These are phyloP conservation scores for Micrasema longulum DNA, from an alignment of 1,140 invertebrate genomes.

Conservation along the genomic window DNA sequence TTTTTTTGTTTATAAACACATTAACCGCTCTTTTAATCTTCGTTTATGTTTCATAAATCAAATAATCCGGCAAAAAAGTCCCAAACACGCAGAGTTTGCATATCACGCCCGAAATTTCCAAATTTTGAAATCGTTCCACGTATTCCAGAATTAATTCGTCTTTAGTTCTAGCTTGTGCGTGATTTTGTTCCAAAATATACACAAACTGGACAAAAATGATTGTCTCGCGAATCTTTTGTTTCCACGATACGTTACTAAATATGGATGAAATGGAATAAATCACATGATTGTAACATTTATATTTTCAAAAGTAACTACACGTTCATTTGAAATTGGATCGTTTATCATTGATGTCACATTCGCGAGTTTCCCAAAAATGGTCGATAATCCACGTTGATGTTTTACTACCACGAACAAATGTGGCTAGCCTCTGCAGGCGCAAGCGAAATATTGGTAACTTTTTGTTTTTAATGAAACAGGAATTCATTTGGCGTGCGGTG, in stretches of 20 bases:
- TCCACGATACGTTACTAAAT: conserved; percentile 14
- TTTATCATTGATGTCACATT: conserved; percentile 46
- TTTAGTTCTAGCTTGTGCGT: conserved; percentile 35
- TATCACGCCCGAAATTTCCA: conserved; percentile 37
- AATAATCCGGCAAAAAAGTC: conserved; percentile 49
- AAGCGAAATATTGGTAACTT: conserved; percentile 39
- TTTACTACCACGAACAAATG: conserved; percentile 39
- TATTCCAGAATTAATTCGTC: conserved; percentile 40
- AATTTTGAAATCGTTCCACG: conserved; percentile 22
- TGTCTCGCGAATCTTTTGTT: conserved; percentile 19
- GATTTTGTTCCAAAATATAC: conserved; percentile 27
- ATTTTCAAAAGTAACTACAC: conserved; percentile 31
- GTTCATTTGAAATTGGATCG: conserved; percentile 41
- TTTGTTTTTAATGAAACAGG: conserved; percentile 45
- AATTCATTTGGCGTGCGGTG: conserved; percentile 44
- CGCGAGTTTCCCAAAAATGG: conserved; percentile 27
- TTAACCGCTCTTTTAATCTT: conserved; percentile 52
- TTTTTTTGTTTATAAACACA: conserved; percentile 47
- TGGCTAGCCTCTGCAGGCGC: neutral
- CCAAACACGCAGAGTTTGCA: conserved; percentile 50
- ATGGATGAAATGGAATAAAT: conserved; percentile 18
- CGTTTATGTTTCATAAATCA: conserved; percentile 52
- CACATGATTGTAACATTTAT: conserved; percentile 12
- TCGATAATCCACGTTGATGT: conserved; percentile 37
- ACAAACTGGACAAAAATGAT: conserved; percentile 10